These are phyloP conservation scores for Achroia grisella DNA, from an alignment of 1,140 invertebrate genomes.

Conservation along the genomic window DNA sequence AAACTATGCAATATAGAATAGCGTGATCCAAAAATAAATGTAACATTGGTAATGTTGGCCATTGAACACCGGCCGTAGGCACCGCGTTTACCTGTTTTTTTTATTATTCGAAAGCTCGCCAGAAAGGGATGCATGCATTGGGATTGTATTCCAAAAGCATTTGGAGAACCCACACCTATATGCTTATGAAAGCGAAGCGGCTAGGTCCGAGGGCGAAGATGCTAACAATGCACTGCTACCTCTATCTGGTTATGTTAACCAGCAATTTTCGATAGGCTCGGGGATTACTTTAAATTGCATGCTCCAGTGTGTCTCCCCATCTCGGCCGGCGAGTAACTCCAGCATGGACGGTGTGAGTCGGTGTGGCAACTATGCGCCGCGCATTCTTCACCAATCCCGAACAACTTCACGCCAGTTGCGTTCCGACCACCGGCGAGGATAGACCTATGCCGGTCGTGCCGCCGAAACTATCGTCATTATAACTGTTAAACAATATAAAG, in stretches of 20 bases:
- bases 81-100: conserved; percentile 60
- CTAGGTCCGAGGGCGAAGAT: conserved; percentile 55
- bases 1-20: not conserved
- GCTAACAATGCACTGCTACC: conserved; percentile 62
- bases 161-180: conserved; percentile 45
- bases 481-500: conserved; percentile 54
- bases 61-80: conserved; percentile 24
- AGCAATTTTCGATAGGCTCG: conserved; percentile 18
- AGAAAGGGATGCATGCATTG: conserved; percentile 40
- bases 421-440: conserved; percentile 33
- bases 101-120: conserved; percentile 33
- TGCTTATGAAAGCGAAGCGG: conserved; percentile 47
- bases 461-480: conserved; percentile 51
- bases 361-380: conserved; percentile 65
- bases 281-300: conserved; percentile 24
- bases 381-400: conserved; percentile 64
- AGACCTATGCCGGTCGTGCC: conserved; percentile 35
- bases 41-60: conserved; percentile 10
- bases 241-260: conserved; percentile 60
- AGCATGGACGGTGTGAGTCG: conserved; percentile 46
- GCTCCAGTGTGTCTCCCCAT: conserved; percentile 24
- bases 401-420: conserved; percentile 63
- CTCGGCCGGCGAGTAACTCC: conserved; percentile 34
- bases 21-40: not conserved
- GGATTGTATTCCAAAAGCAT: conserved; percentile 45